Conservation (phyloP, 2,888 invertebrate genomes). For the Galeruca laticollis region DNA sequence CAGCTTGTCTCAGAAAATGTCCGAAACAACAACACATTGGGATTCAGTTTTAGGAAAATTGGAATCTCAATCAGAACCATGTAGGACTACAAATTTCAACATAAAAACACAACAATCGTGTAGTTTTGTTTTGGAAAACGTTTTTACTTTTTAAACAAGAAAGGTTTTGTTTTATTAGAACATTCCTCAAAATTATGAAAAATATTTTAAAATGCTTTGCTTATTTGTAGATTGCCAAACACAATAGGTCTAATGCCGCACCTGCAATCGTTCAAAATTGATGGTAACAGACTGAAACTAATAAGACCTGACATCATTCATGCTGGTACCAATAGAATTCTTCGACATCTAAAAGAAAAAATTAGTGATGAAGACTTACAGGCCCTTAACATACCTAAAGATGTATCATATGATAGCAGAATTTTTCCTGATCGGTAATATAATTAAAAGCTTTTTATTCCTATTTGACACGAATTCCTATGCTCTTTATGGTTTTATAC, state of each 20-base stretch:
- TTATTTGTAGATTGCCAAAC: constrained; percentile 73
- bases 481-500: no score
- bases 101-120: no score
- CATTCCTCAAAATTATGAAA: not conserved
- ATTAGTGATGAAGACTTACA: constrained; percentile 58
- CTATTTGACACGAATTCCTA: not conserved
- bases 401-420: constrained; percentile 46
- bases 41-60: no score
- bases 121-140: no score
- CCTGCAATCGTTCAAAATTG: constrained; percentile 84
- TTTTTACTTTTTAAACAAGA: no score
- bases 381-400: constrained; percentile 33
- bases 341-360: constrained; percentile 81
- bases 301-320: constrained; percentile 86
- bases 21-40: no score
- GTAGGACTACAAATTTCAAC: no score
- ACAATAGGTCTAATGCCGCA: constrained; percentile 79
- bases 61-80: no score
- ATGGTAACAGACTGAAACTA: constrained; percentile 87
- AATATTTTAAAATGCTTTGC: not conserved
- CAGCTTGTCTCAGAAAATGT: no score
- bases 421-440: constrained; percentile 56
- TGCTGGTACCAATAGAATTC: constrained; percentile 85
- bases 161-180: no score
- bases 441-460: not conserved